Evolutionary conservation across 2,888 invertebrate species (phyloP), one percentile per base, ranked within the genome.

Genomic region (Leptodirus hochenwartii): DNA sequence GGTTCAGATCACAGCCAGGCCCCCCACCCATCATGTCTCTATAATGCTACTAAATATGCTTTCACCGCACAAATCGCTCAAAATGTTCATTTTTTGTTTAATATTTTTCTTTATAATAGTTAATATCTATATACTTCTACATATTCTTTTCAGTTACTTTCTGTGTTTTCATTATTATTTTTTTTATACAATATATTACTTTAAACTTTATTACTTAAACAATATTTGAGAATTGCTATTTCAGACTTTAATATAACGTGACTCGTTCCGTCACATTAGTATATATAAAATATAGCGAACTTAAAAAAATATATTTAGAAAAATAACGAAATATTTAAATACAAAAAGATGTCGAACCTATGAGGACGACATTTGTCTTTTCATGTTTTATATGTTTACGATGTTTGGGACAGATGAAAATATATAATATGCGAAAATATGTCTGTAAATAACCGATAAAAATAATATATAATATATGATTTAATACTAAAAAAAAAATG

Each of bases 211-310:
- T 39, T 38, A 34, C 34, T 34, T 37, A 37, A 34, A 53, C 50
- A 50, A 56, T 54, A 53, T 53, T 52, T 54, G 56, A 57, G 56
- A 56, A 56, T 54, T 56, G 54, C 54, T 54, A 54, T 50, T 51
- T 56, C 56, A 57, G 56, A 57, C 56, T 57, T 57, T 50, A 52
- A 50, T 49, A n/a, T n/a, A 50, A 50, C 47, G 53, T 53, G 53
- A 51, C 47, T 49, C 42, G 46, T 47, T 33, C 37, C 36, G 31
- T 28, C 24, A 36, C 37, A 36, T n/a, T n/a, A n/a, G n/a, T n/a
- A n/a, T n/a, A n/a, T n/a, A n/a, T n/a, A n/a, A n/a, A n/a, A n/a
- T n/a, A n/a, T n/a, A n/a, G 10, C 16, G 26, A 32, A 37, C 32
- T 35, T 39, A 42, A 39, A 41, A 41, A 39, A 41, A 41, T 41